Conservation (phyloP, 2,888 invertebrate species). For the Lasius fuliginosus region DNA sequence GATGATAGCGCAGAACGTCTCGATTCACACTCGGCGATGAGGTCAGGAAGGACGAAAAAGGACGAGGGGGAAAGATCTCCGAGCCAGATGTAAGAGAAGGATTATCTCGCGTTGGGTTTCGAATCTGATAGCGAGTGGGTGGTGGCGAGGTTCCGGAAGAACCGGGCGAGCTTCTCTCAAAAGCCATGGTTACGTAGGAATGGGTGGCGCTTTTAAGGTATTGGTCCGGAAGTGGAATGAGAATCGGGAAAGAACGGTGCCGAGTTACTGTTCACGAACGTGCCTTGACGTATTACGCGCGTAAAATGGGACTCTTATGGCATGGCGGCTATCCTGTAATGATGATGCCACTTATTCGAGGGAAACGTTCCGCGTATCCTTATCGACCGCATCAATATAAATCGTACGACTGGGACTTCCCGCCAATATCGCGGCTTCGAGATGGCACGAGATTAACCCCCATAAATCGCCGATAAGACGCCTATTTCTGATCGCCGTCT, state of each 20-base stretch:
- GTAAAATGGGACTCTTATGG: conserved; percentile 67
- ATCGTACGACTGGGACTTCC: conserved; percentile 33
- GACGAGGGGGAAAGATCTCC: conserved; percentile 53
- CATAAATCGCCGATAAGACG: background rate
- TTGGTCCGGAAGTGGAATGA: conserved; percentile 76
- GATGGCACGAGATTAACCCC: conserved; percentile 16
- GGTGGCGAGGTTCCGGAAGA: conserved; percentile 36
- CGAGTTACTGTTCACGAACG: conserved; percentile 64
- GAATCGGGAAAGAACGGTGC: conserved; percentile 57
- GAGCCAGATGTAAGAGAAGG: conserved; percentile 82
- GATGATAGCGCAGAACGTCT: conserved; percentile 79
- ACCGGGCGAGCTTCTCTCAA: conserved; percentile 38
- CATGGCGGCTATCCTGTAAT: conserved; percentile 48
- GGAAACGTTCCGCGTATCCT: conserved; percentile 58
- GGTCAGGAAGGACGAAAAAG: conserved; percentile 57
- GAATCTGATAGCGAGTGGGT: conserved; percentile 81
- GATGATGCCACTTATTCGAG: conserved; percentile 59
- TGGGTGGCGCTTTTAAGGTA: conserved; percentile 81
- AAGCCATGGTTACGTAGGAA: conserved; percentile 40
- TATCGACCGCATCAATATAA: conserved; percentile 63
- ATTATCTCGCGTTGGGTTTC: conserved; percentile 81
- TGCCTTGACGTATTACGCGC: conserved; percentile 71
- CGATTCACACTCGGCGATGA: conserved; percentile 76
- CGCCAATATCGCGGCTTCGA: background rate
- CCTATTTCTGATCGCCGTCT: background rate